Percentiles rank a stretch among this genome's conserved stretches.
Evolutionary conservation across 2,888 invertebrate genomes (phyloP).

Genomic region (Drosophila trichaetosa): DNA sequence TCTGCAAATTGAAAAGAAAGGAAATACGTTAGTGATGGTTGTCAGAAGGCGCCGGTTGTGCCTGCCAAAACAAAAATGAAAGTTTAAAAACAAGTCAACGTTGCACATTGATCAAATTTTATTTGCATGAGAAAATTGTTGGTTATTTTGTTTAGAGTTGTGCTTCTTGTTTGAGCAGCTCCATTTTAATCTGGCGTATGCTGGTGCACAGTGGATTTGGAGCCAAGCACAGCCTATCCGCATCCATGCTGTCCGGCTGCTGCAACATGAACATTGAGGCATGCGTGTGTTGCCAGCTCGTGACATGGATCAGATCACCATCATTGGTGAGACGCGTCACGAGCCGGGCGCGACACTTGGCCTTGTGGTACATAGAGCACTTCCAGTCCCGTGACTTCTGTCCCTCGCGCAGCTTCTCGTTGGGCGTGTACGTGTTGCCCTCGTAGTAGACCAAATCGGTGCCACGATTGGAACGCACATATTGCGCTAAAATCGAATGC

Average conservation of each 20-base stretch:
- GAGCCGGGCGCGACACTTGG: conserved; percentile 82
- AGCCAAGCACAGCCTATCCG: conserved; percentile 38
- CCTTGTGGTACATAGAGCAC: conserved; percentile 84
- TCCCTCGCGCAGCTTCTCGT: conserved; percentile 81
- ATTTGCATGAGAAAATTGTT: conserved; percentile 16
- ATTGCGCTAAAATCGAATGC: conserved; percentile 45
- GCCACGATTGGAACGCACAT: conserved; percentile 75
- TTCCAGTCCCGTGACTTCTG: conserved; percentile 84
- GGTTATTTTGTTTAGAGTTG: background rate
- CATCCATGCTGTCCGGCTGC: conserved; percentile 13
- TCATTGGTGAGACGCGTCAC: conserved; percentile 71
- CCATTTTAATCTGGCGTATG: conserved; percentile 23
- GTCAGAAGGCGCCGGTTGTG: background rate
- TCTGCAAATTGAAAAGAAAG: conserved; percentile 11
- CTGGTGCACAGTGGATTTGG: conserved; percentile 56
- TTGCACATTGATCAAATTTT: conserved; percentile 16
- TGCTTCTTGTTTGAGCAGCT: conserved; percentile 22
- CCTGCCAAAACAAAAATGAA: conserved; percentile 24
- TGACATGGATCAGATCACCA: conserved; percentile 77
- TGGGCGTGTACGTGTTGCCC: conserved; percentile 84
- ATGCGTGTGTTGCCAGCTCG: conserved; percentile 79
- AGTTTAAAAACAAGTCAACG: background rate
- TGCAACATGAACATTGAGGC: conserved; percentile 69
- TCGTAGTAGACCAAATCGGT: conserved; percentile 80
- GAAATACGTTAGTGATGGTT: conserved; percentile 33